These are phyloP conservation scores for Carassius gibelio DNA, from an alignment of 2,113 vertebrate species.

Conservation along the genomic window DNA sequence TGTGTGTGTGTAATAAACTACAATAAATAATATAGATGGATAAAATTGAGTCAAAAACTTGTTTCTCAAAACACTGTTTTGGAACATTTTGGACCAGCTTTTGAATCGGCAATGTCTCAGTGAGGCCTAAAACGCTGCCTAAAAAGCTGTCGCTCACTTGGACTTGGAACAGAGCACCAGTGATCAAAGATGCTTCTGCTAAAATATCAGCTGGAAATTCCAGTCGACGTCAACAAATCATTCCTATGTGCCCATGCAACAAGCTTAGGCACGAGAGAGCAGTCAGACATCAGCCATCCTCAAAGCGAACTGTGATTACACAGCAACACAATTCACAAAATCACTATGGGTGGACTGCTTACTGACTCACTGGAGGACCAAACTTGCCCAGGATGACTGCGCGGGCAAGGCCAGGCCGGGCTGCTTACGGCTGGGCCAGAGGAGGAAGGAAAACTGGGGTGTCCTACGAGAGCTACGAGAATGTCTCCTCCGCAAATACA, in stretches of 20 bases:
- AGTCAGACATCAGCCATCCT: conserved; percentile 17
- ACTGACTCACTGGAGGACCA: conserved; percentile 44
- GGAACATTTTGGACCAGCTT: neutral
- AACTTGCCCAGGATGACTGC: conserved; percentile 18
- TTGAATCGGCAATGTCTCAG: neutral
- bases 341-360: conserved; percentile 8
- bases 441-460: conserved; percentile 13
- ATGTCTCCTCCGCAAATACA: neutral
- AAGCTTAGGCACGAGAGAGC: conserved; percentile 21
- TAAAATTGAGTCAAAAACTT: neutral
- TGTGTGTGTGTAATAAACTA: neutral
- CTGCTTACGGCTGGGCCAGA: neutral
- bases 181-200: neutral
- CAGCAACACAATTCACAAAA: neutral
- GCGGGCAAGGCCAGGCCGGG: conserved; percentile 1
- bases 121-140: neutral
- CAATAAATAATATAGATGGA: neutral
- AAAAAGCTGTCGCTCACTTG: neutral
- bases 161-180: neutral
- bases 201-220: neutral
- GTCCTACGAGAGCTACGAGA: neutral
- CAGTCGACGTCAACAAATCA: neutral
- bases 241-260: neutral
- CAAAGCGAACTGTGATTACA: conserved; percentile 6
- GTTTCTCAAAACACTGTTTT: neutral